Conservation (phyloP, 2,113 vertebrate species). For the Neopipo cinnamomea region DNA sequence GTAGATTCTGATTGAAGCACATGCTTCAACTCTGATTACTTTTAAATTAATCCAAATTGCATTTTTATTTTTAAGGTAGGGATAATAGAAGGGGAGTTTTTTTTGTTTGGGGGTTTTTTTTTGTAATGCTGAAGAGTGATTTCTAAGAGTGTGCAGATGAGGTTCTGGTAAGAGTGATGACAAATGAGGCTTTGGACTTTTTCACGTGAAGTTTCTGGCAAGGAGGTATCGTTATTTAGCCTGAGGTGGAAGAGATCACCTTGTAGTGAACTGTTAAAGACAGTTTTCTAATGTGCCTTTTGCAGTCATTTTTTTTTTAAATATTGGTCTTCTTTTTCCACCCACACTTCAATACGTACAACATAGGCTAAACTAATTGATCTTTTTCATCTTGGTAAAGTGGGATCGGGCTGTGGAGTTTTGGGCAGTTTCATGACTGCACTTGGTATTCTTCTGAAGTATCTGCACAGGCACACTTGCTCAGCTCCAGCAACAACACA, state of each 20-base stretch:
- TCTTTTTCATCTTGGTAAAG: neutral
- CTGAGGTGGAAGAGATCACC: neutral
- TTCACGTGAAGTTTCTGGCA: neutral
- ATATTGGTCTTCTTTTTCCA: neutral
- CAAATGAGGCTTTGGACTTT: neutral
- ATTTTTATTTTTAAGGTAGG: constrained; percentile 18
- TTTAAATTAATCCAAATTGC: neutral
- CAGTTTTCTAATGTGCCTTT: neutral
- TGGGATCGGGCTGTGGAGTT: neutral
- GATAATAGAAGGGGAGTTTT: neutral
- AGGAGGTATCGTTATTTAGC: neutral
- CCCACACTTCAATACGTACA: neutral
- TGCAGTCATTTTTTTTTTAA: neutral
- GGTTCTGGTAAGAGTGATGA: neutral
- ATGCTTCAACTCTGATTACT: neutral
- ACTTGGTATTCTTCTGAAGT: neutral
- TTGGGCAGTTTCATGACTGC: neutral
- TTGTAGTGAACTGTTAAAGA: neutral
- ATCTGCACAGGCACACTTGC: neutral
- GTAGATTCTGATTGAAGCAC: neutral
- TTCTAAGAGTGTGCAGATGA: neutral
- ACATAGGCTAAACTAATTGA: neutral
- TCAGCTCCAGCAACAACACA: neutral
- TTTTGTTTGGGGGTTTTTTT: neutral
- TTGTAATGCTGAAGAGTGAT: neutral